Conservation (phyloP, 2,113 vertebrate species). For the Oceanodroma tethys region DNA sequence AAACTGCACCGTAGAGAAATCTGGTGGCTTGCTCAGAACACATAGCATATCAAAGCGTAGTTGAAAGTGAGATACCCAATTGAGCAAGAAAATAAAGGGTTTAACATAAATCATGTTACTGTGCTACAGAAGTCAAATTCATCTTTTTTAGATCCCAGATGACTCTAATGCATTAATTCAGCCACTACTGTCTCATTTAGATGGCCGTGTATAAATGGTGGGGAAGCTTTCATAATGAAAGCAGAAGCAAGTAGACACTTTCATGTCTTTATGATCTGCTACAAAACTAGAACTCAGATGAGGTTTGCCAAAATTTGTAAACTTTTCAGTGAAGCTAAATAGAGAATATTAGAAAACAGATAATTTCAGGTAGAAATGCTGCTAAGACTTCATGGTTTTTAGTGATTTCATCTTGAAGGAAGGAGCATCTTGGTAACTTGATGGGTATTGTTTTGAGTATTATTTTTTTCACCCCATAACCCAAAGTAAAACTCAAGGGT, state of each 20-base stretch:
- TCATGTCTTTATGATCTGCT: background rate
- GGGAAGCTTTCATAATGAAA: constrained; percentile 23
- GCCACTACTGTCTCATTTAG: background rate
- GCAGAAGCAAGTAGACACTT: constrained; percentile 1
- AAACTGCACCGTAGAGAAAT: background rate
- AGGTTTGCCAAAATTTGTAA: background rate
- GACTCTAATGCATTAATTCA: background rate
- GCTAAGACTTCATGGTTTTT: background rate
- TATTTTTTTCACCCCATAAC: background rate
- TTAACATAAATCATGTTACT: background rate
- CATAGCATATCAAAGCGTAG: background rate
- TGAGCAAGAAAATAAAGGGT: background rate
- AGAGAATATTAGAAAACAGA: background rate
- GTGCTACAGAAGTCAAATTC: background rate
- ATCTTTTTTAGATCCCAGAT: background rate
- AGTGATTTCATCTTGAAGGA: background rate
- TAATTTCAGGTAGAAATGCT: background rate
- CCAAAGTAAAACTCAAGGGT: background rate
- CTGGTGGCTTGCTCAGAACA: background rate
- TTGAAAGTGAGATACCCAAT: background rate
- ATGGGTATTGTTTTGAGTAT: background rate
- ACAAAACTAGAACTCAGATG: background rate
- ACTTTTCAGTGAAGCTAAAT: background rate
- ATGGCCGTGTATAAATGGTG: background rate
- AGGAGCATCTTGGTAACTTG: background rate